Base-by-base conservation (phyloP, 1,140 invertebrate genomes). In the Meteorus sp. region DNA sequence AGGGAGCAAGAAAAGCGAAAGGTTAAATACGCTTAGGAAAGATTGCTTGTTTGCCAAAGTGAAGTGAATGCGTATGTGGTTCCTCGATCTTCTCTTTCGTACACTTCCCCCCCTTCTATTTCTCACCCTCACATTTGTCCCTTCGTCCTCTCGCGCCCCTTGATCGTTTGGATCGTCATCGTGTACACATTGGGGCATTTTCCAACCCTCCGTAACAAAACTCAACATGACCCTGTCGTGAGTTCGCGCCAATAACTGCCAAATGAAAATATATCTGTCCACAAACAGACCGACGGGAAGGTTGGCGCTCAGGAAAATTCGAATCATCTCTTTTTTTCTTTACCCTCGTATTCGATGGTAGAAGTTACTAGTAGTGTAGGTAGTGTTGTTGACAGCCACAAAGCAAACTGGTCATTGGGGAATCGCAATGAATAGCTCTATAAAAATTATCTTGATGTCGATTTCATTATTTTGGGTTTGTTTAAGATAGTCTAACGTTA, bases 211-310 rank as follows among this genome's bases (percentile, higher is more conserved):
- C 2, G 5, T 13, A 3, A 37, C 43, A n/a, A n/a, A n/a, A n/a
- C 43, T 45, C 48, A 52, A 44, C 44, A 29, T 61, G 50, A 52
- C 50, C 50, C 50, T 22, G 50, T 52, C 45, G 56, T 65, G n/a
- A n/a, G 66, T 62, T 69, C 68, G 69, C 70, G 67, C 74, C 76
- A 78, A 79, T 79, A 79, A 77, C 74, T 75, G 72, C 74, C 75
- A 76, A 79, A 79, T 78, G 77, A 79, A 79, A 78, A 79, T 78
- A 76, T 79, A 78, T 78, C 76, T 77, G 73, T 77, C 67, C 56
- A 68, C 70, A 79, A 79, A 79, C 69, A 78, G 6, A 62, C 60
- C 68, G 59, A 57, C 55, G 63, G 63, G 60, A 52, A 19, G 56
- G 48, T 68, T 77, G 6, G 61, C 60, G 67, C 56, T 58, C 54